phyloP scores from a whole-genome alignment of 2,113 vertebrate species.

The Spilogale gracilis region DNA sequence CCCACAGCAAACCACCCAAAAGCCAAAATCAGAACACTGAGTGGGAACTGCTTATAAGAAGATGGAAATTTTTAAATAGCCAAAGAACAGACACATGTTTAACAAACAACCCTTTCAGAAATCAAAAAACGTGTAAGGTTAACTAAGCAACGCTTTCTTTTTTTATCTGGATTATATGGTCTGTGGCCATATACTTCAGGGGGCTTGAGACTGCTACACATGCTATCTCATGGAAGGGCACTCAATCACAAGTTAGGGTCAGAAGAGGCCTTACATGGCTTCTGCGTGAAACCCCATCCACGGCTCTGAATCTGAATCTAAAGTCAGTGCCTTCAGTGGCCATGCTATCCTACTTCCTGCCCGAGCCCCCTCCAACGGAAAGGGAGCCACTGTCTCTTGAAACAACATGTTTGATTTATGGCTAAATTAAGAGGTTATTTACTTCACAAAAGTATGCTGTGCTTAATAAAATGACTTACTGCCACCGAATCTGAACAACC shows the following conservation, averaged over 20 bases:
- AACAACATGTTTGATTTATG: neutral
- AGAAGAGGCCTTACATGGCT: neutral
- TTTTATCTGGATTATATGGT: neutral
- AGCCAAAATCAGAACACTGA: neutral
- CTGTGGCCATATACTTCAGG: neutral
- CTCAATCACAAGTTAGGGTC: neutral
- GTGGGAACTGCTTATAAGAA: neutral
- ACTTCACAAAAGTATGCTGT: neutral
- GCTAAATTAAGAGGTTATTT: neutral
- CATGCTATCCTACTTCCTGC: neutral
- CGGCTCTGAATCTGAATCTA: neutral
- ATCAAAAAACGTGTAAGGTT: neutral
- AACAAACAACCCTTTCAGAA: neutral
- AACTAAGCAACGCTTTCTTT: neutral
- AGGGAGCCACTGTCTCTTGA: neutral
- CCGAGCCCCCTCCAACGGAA: neutral
- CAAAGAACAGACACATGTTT: neutral
- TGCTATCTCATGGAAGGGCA: rapidly evolving
- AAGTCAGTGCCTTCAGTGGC: neutral
- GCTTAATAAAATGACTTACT: neutral
- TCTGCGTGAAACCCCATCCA: neutral
- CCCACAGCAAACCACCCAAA: neutral
- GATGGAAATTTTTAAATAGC: neutral
- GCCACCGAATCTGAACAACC: neutral
- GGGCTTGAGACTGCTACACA: neutral